A percentile compares a stretch with the other conserved stretches of the same genome.
Conservation (phyloP, 2,888 invertebrate species). For the Epinotia demarniana region DNA sequence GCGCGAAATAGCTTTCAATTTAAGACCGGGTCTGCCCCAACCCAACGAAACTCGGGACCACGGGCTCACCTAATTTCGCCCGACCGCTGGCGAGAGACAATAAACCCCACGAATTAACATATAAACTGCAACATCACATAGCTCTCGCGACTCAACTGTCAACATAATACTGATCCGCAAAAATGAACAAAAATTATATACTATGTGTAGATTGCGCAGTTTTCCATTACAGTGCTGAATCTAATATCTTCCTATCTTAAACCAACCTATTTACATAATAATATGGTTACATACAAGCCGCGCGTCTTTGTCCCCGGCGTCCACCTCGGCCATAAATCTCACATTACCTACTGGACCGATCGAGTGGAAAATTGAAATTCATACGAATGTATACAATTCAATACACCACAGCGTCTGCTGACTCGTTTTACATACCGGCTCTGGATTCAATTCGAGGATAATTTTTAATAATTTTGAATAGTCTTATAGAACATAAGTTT, state of each 20-base stretch:
- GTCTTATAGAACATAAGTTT: too few species aligned
- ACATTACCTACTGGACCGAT: neutral
- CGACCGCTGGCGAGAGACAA: constrained; percentile 13
- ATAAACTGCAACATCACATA: constrained; percentile 29
- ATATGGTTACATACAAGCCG: neutral
- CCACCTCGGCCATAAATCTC: neutral
- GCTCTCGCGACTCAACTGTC: constrained; percentile 14
- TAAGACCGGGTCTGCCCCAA: constrained; percentile 3
- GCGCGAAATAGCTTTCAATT: neutral
- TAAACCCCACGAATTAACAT: constrained; percentile 24
- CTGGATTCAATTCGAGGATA: neutral
- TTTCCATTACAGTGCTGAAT: neutral
- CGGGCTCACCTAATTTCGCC: constrained; percentile 20
- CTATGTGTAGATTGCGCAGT: too few species aligned
- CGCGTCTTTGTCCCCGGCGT: neutral
- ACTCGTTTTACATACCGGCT: neutral
- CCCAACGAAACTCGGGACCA: constrained; percentile 1
- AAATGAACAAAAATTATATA: too few species aligned
- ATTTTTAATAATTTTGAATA: neutral
- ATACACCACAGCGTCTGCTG: neutral
- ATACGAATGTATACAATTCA: constrained; percentile 8
- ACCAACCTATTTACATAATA: neutral
- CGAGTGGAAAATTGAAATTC: constrained; percentile 8
- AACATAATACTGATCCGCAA: constrained; percentile 9
- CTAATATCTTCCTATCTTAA: neutral